Evolutionary conservation across 2,797 vertebrate species (phyloP).

Genomic region (Macrochelys suwanniensis): DNA sequence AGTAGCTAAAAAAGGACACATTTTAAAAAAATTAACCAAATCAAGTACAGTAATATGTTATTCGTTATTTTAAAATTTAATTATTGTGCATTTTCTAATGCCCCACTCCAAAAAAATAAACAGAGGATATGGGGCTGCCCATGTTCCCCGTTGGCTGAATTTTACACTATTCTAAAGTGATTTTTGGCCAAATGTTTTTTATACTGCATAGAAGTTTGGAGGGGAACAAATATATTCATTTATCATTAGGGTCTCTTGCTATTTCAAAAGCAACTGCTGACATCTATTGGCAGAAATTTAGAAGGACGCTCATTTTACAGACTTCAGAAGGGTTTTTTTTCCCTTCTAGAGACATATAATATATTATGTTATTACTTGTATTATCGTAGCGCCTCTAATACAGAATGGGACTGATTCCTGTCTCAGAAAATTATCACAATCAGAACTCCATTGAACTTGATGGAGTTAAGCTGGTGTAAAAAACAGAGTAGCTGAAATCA

Average conservation of each 20-base stretch:
- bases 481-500: not conserved
- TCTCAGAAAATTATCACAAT: not conserved
- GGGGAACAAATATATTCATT: conserved; percentile 3
- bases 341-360: not conserved
- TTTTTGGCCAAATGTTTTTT: not conserved
- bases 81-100: not conserved
- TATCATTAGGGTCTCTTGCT: not conserved
- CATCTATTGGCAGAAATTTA: conserved; percentile 70
- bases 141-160: not conserved
- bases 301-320: conserved; percentile 1
- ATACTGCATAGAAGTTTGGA: conserved; percentile 37
- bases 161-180: not conserved
- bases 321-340: not conserved
- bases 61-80: not conserved
- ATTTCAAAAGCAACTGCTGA: conserved; percentile 77
- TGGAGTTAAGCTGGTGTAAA: not conserved
- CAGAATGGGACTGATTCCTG: not conserved
- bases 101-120: not conserved
- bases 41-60: not conserved
- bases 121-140: not conserved
- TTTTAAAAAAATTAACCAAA: not conserved
- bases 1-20: not conserved
- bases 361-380: not conserved
- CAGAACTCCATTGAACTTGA: conserved; percentile 42
- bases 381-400: not conserved